A percentile compares a stretch with the other conserved stretches of the same genome.
phyloP scores from a whole-genome alignment of 1,140 invertebrate genomes.

The Linepithema humile region DNA sequence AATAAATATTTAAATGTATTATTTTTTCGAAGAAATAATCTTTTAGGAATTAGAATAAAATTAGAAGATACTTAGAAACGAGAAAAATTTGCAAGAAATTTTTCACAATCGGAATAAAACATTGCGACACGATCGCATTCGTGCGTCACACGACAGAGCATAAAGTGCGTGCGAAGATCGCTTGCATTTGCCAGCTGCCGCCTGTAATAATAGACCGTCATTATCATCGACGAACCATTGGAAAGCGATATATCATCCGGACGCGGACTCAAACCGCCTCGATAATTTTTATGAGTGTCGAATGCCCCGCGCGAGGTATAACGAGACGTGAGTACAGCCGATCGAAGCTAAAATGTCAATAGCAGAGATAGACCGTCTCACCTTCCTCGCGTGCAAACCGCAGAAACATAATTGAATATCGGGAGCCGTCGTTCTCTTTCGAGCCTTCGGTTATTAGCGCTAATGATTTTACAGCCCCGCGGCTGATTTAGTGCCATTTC shows the following conservation, averaged over 20 bases:
- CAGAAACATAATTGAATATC: constrained; percentile 69
- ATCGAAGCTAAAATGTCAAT: constrained; percentile 65
- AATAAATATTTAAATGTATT: background rate
- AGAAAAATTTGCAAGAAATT: background rate
- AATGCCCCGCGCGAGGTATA: constrained; percentile 52
- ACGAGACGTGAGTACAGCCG: constrained; percentile 41
- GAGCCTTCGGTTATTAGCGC: constrained; percentile 67
- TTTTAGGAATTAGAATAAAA: background rate
- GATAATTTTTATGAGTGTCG: constrained; percentile 61
- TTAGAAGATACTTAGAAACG: background rate
- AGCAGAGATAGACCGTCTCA: constrained; percentile 62
- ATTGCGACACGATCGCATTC: background rate
- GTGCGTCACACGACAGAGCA: constrained; percentile 8
- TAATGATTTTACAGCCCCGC: constrained; percentile 70
- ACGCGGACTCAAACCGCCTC: constrained; percentile 12
- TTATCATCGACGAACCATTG: constrained; percentile 48
- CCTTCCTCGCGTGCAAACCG: constrained; percentile 61
- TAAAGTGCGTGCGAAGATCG: constrained; percentile 43
- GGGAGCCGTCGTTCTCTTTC: constrained; percentile 54
- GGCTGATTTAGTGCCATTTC: constrained; percentile 57
- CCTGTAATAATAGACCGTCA: constrained; percentile 51
- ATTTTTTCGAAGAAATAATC: background rate
- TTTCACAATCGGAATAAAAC: background rate
- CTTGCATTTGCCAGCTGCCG: constrained; percentile 37
- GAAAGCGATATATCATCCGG: constrained; percentile 48